Evolutionary conservation across 2,888 invertebrate genomes (phyloP).

Genomic region (Ernsta delagoae): DNA sequence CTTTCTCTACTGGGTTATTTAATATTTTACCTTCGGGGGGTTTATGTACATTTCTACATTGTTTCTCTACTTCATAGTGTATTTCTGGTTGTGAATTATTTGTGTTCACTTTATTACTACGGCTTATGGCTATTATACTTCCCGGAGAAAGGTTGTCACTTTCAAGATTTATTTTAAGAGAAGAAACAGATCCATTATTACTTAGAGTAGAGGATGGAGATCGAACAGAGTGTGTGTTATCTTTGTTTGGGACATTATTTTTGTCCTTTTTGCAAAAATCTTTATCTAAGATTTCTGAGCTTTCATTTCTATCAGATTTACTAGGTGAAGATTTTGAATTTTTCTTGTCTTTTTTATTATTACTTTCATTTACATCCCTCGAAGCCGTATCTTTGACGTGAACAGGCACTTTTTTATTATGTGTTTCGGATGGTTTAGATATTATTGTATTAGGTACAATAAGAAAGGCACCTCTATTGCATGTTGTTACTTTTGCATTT

Average conservation of each 20-base stretch:
- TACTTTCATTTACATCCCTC: constrained; percentile 40
- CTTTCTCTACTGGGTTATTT: not conserved
- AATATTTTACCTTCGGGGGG: not conserved
- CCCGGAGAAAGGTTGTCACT: not conserved
- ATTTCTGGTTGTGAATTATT: constrained; percentile 1
- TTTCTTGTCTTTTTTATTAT: constrained; percentile 41
- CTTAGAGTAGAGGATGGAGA: not conserved
- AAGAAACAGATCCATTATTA: not conserved
- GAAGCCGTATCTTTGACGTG: constrained; percentile 33
- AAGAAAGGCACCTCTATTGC: constrained; percentile 85
- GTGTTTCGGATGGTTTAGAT: constrained; percentile 56
- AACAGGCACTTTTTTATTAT: constrained; percentile 42
- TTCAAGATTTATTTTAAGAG: not conserved
- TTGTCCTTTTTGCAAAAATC: not conserved
- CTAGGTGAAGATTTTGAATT: constrained; percentile 36
- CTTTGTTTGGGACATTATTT: not conserved
- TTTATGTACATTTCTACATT: not conserved
- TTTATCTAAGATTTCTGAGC: not conserved
- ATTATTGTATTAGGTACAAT: constrained; percentile 56
- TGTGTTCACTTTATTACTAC: not conserved
- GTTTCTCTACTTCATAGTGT: not conserved
- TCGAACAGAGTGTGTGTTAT: not conserved
- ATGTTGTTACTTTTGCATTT: constrained; percentile 77
- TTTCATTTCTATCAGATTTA: not conserved
- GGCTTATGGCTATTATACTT: not conserved